Conservation (phyloP, 2,797 vertebrate species). For the Mormyrops attenuatus region DNA sequence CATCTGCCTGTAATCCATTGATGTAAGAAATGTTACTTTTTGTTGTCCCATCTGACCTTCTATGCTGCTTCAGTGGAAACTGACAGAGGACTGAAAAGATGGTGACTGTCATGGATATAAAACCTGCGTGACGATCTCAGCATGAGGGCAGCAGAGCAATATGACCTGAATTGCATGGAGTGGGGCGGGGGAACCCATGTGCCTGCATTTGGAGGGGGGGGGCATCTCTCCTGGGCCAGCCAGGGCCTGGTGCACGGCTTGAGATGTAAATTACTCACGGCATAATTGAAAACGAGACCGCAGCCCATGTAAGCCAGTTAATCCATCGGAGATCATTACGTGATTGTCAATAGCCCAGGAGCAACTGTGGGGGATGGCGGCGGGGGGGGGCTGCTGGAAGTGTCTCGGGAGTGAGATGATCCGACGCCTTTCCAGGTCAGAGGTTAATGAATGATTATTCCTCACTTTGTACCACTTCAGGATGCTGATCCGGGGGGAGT, state of each 20-base stretch:
- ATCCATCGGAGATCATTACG: conserved; percentile 75
- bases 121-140: conserved; percentile 70
- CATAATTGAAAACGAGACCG: conserved; percentile 71
- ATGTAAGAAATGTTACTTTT: not conserved
- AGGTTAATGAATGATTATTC: conserved; percentile 79
- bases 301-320: conserved; percentile 58
- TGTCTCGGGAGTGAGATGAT: conserved; percentile 40
- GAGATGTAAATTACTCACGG: conserved; percentile 53
- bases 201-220: not conserved
- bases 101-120: conserved; percentile 45
- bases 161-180: conserved; percentile 60
- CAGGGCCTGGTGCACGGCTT: conserved; percentile 41
- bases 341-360: conserved; percentile 60
- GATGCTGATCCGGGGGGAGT: conserved; percentile 53
- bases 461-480: conserved; percentile 69
- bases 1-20: not conserved
- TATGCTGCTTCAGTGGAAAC: not conserved
- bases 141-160: conserved; percentile 63
- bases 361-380: conserved; percentile 42
- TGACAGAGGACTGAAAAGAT: conserved; percentile 30
- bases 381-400: not conserved
- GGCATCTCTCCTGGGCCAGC: conserved; percentile 25
- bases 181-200: not conserved
- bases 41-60: not conserved
- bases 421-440: conserved; percentile 46